Evolutionary conservation across 2,888 invertebrate species (phyloP).

Genomic region (Pherbina coryleti): DNA sequence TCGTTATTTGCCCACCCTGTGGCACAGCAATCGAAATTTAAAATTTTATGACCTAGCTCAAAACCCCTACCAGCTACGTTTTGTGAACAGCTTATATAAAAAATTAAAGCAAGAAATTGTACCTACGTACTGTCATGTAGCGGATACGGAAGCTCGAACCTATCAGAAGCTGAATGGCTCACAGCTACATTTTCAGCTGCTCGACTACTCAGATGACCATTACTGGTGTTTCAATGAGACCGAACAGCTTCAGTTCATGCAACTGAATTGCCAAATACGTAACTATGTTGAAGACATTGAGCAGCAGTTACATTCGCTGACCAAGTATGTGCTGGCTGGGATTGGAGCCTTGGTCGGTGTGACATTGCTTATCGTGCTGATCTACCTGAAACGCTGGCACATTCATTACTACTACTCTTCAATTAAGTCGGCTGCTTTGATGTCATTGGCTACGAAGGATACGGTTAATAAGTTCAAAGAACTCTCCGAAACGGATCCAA

Average conservation of each 20-base stretch:
- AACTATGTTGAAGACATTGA: conserved; percentile 38
- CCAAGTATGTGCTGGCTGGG: conserved; percentile 50
- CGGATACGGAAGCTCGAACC: neutral
- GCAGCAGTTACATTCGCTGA: conserved; percentile 49
- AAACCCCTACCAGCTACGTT: conserved; percentile 50
- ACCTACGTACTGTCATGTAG: neutral
- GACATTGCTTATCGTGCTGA: conserved; percentile 52
- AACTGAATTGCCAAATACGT: conserved; percentile 54
- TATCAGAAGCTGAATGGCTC: conserved; percentile 49
- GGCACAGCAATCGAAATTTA: conserved; percentile 51
- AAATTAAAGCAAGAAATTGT: neutral
- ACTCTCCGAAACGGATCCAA: conserved; percentile 55
- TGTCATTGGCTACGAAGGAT: conserved; percentile 72
- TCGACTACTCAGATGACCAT: conserved; percentile 65
- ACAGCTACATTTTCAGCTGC: conserved; percentile 59
- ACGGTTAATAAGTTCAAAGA: conserved; percentile 56
- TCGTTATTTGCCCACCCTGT: conserved; percentile 47
- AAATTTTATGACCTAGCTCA: conserved; percentile 46
- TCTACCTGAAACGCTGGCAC: conserved; percentile 72
- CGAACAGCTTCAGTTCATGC: conserved; percentile 55
- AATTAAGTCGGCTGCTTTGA: conserved; percentile 73
- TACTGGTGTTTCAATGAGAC: conserved; percentile 68
- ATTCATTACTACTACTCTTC: conserved; percentile 74
- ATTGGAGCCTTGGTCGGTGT: conserved; percentile 51
- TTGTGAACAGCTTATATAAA: conserved; percentile 32